A percentile compares a stretch with the other conserved stretches of the same genome.
phyloP scores from a whole-genome alignment of 2,888 invertebrate genomes.

The Philaethria dido region DNA sequence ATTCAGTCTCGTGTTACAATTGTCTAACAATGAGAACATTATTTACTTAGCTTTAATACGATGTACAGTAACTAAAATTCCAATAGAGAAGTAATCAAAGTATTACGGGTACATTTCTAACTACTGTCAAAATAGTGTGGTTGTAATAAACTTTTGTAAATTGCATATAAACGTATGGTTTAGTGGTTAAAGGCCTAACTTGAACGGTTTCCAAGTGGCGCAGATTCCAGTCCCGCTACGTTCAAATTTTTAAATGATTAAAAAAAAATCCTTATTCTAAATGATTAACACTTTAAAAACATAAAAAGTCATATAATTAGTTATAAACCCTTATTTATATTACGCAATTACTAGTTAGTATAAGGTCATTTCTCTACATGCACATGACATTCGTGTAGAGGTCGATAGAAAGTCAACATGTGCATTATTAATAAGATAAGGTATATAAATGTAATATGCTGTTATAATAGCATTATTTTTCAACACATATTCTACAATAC shows the following conservation, averaged over 20 bases:
- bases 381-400: constrained; percentile 26
- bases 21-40: neutral
- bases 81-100: neutral
- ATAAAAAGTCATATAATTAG: too few species aligned
- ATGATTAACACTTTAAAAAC: too few species aligned
- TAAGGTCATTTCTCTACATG: constrained; percentile 21
- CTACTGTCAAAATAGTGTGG: neutral
- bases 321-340: constrained; percentile 1
- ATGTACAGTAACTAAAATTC: neutral
- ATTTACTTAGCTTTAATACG: neutral
- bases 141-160: neutral
- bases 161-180: too few species aligned
- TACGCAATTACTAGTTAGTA: constrained; percentile 12
- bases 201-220: too few species aligned
- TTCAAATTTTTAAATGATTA: too few species aligned
- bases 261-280: too few species aligned
- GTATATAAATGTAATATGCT: neutral
- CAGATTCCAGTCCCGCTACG: too few species aligned
- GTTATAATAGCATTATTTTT: constrained; percentile 5
- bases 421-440: constrained; percentile 22
- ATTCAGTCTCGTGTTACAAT: too few species aligned
- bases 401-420: constrained; percentile 38
- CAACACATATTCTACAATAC: neutral
- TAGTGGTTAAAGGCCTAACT: too few species aligned
- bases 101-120: neutral